These are phyloP conservation scores for Cerceris ruficornis DNA, from an alignment of 2,888 invertebrate species.

Conservation along the genomic window DNA sequence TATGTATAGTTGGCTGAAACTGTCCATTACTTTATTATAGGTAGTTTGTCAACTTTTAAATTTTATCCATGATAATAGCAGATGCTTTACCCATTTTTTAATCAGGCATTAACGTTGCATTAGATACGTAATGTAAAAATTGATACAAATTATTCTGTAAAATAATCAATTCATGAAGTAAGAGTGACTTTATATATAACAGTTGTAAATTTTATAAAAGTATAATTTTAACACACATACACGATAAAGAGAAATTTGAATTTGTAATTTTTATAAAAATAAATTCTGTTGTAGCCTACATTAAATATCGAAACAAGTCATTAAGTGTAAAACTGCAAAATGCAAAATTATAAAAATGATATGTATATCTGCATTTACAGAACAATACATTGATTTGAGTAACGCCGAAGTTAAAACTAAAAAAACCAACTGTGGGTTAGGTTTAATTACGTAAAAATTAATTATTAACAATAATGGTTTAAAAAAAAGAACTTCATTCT, in stretches of 20 bases:
- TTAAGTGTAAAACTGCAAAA: neutral
- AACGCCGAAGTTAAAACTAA: neutral
- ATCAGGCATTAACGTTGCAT: neutral
- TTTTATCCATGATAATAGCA: constrained; percentile 8
- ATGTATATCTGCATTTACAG: neutral
- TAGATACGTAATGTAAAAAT: neutral
- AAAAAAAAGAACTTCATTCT: neutral
- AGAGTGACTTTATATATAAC: neutral
- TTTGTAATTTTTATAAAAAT: neutral
- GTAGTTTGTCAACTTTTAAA: constrained; percentile 7
- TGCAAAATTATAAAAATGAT: neutral
- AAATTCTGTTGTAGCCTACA: neutral
- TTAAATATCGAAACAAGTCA: neutral
- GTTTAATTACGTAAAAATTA: neutral
- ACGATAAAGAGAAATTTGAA: neutral
- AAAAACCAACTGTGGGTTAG: neutral
- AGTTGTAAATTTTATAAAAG: constrained; percentile 4
- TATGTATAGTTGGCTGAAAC: constrained; percentile 32
- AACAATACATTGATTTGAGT: neutral
- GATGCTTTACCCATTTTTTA: constrained; percentile 22
- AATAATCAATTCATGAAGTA: neutral
- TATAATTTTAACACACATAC: constrained; percentile 1
- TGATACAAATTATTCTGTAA: neutral
- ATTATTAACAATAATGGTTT: neutral
- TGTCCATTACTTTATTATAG: constrained; percentile 13